A percentile compares a stretch with the other conserved stretches of the same genome.
Conservation (phyloP, 1,140 invertebrate genomes). For the Pantala flavescens region DNA sequence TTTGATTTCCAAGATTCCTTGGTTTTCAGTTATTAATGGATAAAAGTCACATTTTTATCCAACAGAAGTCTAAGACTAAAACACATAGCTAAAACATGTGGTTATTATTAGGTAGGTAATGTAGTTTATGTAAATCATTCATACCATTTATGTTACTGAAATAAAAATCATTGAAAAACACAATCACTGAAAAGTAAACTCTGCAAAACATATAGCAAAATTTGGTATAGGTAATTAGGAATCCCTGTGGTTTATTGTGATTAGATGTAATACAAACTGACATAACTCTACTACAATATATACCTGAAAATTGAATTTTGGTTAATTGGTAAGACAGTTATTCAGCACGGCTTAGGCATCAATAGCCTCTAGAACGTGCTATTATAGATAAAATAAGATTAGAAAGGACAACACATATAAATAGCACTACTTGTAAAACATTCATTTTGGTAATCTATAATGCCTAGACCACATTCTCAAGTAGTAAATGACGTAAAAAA, state of each 20-base stretch:
- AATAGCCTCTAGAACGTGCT: background rate
- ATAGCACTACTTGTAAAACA: too few relatives aligned
- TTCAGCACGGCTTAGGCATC: background rate
- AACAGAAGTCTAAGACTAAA: too few relatives aligned
- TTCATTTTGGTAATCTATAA: too few relatives aligned
- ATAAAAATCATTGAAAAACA: slow-evolving; percentile 1
- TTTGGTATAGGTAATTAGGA: background rate
- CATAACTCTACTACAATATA: background rate
- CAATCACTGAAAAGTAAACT: background rate
- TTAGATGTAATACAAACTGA: background rate
- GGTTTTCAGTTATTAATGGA: too few relatives aligned
- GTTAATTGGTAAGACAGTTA: background rate
- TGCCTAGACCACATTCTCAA: too few relatives aligned
- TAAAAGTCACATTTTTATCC: too few relatives aligned
- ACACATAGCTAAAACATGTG: too few relatives aligned
- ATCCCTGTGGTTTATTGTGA: background rate
- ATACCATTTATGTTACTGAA: too few relatives aligned
- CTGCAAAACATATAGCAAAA: background rate
- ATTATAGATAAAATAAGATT: background rate
- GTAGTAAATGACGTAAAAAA: too few relatives aligned
- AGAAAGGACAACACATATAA: background rate
- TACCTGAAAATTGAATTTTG: background rate
- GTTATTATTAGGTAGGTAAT: too few relatives aligned
- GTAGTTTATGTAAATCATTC: too few relatives aligned
- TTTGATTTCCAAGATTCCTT: too few relatives aligned